Base-by-base conservation (phyloP, 2,113 vertebrate species). In the Misgurnus anguillicaudatus region DNA sequence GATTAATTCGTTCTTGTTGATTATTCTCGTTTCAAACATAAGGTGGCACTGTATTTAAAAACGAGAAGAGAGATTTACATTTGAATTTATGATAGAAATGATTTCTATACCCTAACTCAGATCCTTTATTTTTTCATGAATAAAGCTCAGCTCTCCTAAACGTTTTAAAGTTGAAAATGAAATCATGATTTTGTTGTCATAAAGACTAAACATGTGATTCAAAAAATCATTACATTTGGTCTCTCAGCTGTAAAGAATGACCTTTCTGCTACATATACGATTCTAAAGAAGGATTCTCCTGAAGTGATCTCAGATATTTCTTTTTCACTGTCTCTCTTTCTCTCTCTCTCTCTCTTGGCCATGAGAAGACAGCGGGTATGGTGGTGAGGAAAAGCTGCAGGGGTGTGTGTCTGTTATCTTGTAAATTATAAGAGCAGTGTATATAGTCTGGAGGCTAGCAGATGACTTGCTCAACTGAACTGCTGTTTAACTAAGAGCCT, bases 371-470 rank as follows among this genome's bases (percentile, higher is more conserved):
- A 57, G 63, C 6, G 51, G 53, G 63, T 58, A 36, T 21, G 45
- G 47, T 51, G 39, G 60, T 71, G 53, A 66, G 61, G 47, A 72
- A 51, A 55, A 60, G 62, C 45, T 63, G 45, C 69, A 42, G 10
- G 55, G 31, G 31, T 75, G 68, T 75, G 64, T 41, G 21, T 51
- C 24, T 31, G 9, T 11, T 31, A 42, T 21, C 1, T 51, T 9
- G 13, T 47, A 67, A 67, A 47, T 4, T 69, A 51, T 39, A 24
- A n/a, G 36, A 11, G 36, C 17, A 21, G 70, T 24, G 8, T 60
- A 11, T 7, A 61, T 41, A 60, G 64, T 60, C 76, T 68, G 21
- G 9, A 36, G 64, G 69, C 11, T 31, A 48, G 41, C 3, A 38
- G 13, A 17, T 74, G 67, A 48, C 36, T 51, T 41, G 8, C 10